Conservation (phyloP, 92 coral and sea anemone genomes). For the Porites cylindrica region DNA sequence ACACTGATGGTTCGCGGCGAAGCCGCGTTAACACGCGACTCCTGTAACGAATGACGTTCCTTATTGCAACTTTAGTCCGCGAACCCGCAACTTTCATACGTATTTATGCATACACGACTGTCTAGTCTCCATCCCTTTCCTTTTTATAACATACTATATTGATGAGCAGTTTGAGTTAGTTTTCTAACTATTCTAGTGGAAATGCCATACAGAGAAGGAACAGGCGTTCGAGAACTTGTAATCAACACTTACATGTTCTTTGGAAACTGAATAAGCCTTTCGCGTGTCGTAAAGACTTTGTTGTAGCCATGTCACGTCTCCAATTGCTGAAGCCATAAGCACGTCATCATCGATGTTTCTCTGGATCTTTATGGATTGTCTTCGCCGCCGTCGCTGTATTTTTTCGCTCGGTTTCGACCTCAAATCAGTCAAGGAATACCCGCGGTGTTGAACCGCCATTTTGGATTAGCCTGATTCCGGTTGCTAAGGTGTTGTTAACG, state of each 20-base stretch:
- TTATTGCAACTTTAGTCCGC: no score
- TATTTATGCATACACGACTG: no score
- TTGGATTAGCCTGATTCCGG: constrained; percentile 30
- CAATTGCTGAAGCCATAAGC: constrained; percentile 95
- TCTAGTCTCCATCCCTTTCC: no score
- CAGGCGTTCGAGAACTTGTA: constrained; percentile 5
- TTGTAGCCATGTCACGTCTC: constrained; percentile 96
- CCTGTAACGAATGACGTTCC: no score
- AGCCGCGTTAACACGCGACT: no score
- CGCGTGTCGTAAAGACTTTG: constrained; percentile 88
- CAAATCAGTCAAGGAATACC: constrained; percentile 12
- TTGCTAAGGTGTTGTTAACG: constrained; percentile 37
- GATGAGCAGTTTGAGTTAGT: neutral
- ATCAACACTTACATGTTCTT: constrained; percentile 77
- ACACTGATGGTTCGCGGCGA: no score
- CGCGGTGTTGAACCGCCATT: constrained; percentile 71
- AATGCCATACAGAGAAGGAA: neutral
- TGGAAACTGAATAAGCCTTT: constrained; percentile 76
- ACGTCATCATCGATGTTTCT: constrained; percentile 94
- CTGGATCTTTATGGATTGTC: constrained; percentile 67
- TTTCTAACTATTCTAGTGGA: neutral
- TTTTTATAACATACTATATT: no score
- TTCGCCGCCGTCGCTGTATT: constrained; percentile 78
- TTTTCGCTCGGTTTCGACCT: constrained; percentile 31
- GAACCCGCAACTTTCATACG: no score